Evolutionary conservation across 2,797 vertebrate species (phyloP).

Genomic region (Chloroceryle inda): DNA sequence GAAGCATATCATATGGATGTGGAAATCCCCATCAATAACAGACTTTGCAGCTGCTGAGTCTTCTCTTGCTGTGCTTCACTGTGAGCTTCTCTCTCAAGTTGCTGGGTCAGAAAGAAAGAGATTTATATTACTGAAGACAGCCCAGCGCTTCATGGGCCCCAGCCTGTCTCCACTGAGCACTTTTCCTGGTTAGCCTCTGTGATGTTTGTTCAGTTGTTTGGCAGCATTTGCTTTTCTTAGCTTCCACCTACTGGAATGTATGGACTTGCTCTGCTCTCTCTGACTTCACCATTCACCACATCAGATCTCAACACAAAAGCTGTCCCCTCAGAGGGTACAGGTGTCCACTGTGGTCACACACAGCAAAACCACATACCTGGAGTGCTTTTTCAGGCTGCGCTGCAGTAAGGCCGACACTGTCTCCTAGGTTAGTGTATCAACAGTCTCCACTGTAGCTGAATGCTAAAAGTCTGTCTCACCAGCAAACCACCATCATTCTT

Average conservation of each 20-base stretch:
- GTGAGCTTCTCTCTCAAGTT: not conserved
- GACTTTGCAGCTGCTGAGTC: not conserved
- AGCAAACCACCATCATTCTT: not conserved
- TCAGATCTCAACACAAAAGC: not conserved
- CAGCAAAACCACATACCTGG: not conserved
- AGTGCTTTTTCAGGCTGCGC: not conserved
- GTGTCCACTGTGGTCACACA: not conserved
- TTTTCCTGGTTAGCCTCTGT: not conserved
- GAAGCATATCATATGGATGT: not conserved
- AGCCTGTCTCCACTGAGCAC: not conserved
- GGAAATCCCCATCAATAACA: not conserved
- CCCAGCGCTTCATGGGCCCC: not conserved
- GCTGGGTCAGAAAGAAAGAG: not conserved
- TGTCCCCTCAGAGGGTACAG: not conserved
- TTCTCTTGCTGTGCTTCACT: not conserved
- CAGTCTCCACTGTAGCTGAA: not conserved
- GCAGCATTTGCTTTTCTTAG: not conserved
- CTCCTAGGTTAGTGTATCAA: not conserved
- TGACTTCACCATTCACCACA: not conserved
- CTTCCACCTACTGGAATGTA: not conserved
- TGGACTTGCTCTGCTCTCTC: not conserved
- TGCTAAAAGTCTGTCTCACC: not conserved
- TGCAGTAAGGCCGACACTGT: not conserved
- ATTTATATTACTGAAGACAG: not conserved
- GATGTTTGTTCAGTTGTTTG: slow-evolving; percentile 10